Evolutionary conservation across 2,888 invertebrate species (phyloP), one percentile per base, ranked within the genome.

Genomic region (Polydrusus pterygomalis): DNA sequence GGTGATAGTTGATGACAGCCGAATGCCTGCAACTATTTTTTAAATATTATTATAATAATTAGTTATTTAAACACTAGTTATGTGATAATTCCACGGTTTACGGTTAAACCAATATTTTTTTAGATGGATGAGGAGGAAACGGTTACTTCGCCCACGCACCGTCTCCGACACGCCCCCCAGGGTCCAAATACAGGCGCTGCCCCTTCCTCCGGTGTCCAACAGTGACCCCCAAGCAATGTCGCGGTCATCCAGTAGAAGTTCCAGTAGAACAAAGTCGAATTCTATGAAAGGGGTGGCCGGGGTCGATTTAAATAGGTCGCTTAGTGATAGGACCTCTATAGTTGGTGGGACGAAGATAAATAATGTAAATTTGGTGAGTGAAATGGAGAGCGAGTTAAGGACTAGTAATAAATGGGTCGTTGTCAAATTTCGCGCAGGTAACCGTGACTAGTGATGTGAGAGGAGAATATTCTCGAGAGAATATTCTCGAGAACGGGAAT

Each of bases 71-170:
- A n/a, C n/a, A n/a, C n/a, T n/a, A n/a, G n/a, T n/a, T n/a, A n/a
- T n/a, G n/a, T n/a, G n/a, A n/a, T n/a, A n/a, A n/a, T n/a, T n/a
- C n/a, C n/a, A n/a, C n/a, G n/a, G n/a, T n/a, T n/a, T n/a, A n/a
- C n/a, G n/a, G n/a, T n/a, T n/a, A n/a, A n/a, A n/a, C n/a, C n/a
- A n/a, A n/a, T n/a, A n/a, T n/a, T 17, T 20, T 60, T 75, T 15
- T 91, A 76, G 81, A 38, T 80, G 80, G 80, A 78, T 81, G 79
- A 80, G 79, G 43, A 73, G 79, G 0, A 82, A 81, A 77, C 90
- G 90, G 79, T 93, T 93, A 80, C 77, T 93, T 80, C 88, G 93
- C 38, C 91, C 91, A 5, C 89, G 94, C 77, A 93, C 92, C 77
- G 90, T 94, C 0, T 92, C 92, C 11, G 93, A 94, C 82, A 89